phyloP scores from a whole-genome alignment of 2,888 invertebrate species.

The Lucinisca nassula region DNA sequence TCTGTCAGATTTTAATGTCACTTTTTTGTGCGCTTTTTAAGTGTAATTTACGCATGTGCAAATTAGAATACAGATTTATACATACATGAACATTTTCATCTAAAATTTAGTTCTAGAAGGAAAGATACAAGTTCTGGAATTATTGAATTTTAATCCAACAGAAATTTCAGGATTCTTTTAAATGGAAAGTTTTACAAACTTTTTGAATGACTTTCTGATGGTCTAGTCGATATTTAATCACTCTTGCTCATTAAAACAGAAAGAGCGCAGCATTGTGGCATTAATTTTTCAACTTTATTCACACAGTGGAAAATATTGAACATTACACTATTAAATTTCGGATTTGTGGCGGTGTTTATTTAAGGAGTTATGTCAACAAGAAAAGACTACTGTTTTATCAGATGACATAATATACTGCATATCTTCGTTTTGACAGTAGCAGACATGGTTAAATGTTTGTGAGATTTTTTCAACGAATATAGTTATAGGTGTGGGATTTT shows the following conservation, averaged over 20 bases:
- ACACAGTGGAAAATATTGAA: constrained; percentile 4
- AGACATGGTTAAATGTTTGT: background rate
- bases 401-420: constrained; percentile 7
- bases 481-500: background rate
- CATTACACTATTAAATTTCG: constrained; percentile 6
- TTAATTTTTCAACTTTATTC: constrained; percentile 11
- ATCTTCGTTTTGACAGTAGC: background rate
- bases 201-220: no score
- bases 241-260: background rate
- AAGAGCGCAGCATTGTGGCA: background rate
- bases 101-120: no score
- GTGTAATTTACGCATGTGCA: no score
- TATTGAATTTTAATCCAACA: no score
- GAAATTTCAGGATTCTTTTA: no score
- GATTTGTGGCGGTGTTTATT: background rate
- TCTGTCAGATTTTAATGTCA: no score
- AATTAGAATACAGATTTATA: no score
- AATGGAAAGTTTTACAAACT: no score
- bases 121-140: no score
- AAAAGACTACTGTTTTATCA: constrained; percentile 12
- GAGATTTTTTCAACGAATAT: background rate
- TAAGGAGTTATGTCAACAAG: constrained; percentile 4
- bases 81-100: no score
- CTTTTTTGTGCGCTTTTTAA: no score
- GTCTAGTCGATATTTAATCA: background rate